Evolutionary conservation across 2,113 vertebrate genomes (phyloP).

Genomic region (Ammodramus savannarum): DNA sequence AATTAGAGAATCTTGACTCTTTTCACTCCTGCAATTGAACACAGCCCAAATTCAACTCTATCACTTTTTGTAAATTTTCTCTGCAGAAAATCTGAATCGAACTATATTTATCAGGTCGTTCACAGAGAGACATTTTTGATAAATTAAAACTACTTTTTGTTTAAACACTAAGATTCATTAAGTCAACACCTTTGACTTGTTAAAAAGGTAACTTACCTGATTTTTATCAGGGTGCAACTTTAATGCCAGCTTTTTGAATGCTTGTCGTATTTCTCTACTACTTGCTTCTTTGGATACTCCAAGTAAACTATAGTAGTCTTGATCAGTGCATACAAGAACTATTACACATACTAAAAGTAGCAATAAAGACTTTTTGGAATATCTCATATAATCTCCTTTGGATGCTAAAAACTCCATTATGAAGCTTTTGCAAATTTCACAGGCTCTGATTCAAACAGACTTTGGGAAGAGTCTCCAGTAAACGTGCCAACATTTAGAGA

Average conservation of each 20-base stretch:
- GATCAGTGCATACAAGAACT: constrained; percentile 69
- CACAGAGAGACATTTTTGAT: neutral
- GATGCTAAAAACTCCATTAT: constrained; percentile 61
- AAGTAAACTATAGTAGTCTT: constrained; percentile 90
- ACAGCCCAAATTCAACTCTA: neutral
- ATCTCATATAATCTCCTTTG: constrained; percentile 20
- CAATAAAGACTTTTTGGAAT: constrained; percentile 54
- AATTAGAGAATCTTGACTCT: neutral
- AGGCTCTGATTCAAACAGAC: neutral
- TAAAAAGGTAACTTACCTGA: constrained; percentile 78
- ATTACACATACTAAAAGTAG: constrained; percentile 67
- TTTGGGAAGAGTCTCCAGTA: neutral
- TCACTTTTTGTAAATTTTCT: neutral
- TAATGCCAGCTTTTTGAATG: constrained; percentile 94
- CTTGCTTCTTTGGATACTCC: constrained; percentile 88
- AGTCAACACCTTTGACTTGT: neutral
- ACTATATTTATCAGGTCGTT: neutral
- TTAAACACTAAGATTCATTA: neutral
- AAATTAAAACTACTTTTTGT: neutral
- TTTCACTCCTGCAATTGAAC: neutral
- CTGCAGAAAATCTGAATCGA: neutral
- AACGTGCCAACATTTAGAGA: neutral
- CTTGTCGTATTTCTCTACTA: constrained; percentile 91
- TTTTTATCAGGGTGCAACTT: constrained; percentile 99
- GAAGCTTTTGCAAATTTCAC: neutral